Evolutionary conservation across 2,888 invertebrate species (phyloP).

Genomic region (Microlaimidae sp.): DNA sequence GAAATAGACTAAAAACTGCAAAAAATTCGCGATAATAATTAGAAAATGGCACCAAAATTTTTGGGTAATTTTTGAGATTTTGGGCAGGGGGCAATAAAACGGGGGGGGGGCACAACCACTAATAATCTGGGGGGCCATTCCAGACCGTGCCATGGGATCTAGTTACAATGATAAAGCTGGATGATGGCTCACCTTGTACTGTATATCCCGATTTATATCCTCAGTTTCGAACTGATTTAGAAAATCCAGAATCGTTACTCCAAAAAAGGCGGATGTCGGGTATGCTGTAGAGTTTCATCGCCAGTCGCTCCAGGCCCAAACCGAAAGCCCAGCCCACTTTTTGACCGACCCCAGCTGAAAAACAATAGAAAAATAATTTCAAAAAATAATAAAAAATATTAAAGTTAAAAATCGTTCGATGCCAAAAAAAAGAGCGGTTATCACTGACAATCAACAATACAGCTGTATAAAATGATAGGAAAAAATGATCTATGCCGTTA

Average conservation of each 20-base stretch:
- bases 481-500: too few species aligned
- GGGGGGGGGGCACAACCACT: too few species aligned
- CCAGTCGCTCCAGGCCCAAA: constrained; percentile 77
- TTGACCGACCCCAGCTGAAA: constrained; percentile 52
- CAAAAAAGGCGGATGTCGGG: constrained; percentile 93
- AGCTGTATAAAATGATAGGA: too few species aligned
- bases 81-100: too few species aligned
- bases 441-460: too few species aligned
- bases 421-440: too few species aligned
- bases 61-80: too few species aligned
- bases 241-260: constrained; percentile 80
- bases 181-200: constrained; percentile 65
- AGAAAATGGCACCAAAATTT: too few species aligned
- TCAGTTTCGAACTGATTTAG: constrained; percentile 65
- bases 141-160: not conserved
- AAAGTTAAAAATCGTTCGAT: too few species aligned
- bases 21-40: not conserved
- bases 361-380: not conserved
- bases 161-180: too few species aligned
- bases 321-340: constrained; percentile 96
- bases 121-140: not conserved
- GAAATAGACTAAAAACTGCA: too few species aligned
- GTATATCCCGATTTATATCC: constrained; percentile 50
- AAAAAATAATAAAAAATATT: too few species aligned
- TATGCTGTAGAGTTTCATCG: constrained; percentile 84